Base-by-base conservation (phyloP, 2,888 invertebrate species). In the Xanthostigma xanthostigma region DNA sequence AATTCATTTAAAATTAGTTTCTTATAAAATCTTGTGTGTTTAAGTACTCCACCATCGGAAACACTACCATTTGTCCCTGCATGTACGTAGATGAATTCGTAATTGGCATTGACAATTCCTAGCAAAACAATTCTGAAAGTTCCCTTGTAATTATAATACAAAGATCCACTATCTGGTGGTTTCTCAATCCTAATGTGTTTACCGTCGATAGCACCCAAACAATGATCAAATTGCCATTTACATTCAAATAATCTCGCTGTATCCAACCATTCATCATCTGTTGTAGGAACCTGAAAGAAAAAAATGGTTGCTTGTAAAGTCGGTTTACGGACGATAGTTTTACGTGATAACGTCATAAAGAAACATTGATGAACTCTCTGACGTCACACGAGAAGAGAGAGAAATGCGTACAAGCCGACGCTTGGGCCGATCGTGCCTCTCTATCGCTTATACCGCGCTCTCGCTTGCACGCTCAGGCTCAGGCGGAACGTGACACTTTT, bases 121-220 rank as follows among this genome's bases (percentile, higher is more conserved):
- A 56, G 44, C 8, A 57, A 40, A 13, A 56, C 53, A 39, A 55
- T 44, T 46, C 53, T 57, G 50, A 53, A 49, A 11, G 49, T 48
- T 46, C 47, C 42, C 49, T 56, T 55, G 37, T 55, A 56, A 44
- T 56, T 54, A 41, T 45, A 57, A 46, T 51, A 57, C 36, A 45
- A 46, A 35, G 51, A 55, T 14, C 53, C 54, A 46, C 50, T 55
- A 43, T 42, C 51, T 17, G 37, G 38, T 34, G 56, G 55, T 46
- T 53, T 50, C 12, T 53, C 47, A 38, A 57, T 57, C 36, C 12
- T 39, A 9, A 56, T 42, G 48, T 57, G 57, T 51, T 57, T 57
- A 11, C 56, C 54, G 40, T 55, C 56, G 14, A 56, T 49, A n/a
- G 51, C 37, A 12, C 55, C 56, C 33, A 56, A 48, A 47, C 51